Conservation (phyloP, 2,113 vertebrate species). For the Trichomycterus rosablanca region DNA sequence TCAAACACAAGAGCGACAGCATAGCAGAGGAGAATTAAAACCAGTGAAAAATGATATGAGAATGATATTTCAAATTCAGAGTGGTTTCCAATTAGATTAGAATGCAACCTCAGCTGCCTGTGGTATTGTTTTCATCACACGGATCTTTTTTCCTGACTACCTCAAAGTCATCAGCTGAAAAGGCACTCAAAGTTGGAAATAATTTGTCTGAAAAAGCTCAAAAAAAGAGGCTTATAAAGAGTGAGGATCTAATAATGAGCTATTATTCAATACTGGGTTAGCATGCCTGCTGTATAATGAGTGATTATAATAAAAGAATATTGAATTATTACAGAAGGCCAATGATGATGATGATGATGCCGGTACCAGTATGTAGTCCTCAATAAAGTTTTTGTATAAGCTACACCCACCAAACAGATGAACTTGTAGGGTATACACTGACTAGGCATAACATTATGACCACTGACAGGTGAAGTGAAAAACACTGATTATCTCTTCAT, state of each 20-base stretch:
- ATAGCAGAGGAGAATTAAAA: too few relatives aligned
- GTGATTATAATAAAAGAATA: not conserved
- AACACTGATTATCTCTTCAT: too few relatives aligned
- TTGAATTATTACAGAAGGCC: constrained; percentile 3
- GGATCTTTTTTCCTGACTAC: not conserved
- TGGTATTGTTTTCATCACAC: not conserved
- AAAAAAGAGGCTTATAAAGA: constrained; percentile 19
- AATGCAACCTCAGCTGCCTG: not conserved
- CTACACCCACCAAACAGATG: too few relatives aligned
- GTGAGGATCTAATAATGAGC: not conserved
- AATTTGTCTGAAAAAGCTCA: constrained; percentile 5
- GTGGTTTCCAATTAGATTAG: not conserved
- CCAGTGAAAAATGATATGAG: too few relatives aligned
- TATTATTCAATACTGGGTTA: constrained; percentile 17
- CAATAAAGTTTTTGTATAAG: too few relatives aligned
- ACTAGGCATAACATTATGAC: too few relatives aligned
- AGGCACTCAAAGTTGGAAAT: too few relatives aligned
- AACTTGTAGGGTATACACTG: too few relatives aligned
- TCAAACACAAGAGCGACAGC: too few relatives aligned
- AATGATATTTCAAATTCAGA: not conserved
- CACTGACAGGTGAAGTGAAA: too few relatives aligned
- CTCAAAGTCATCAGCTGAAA: not conserved
- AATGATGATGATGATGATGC: constrained; percentile 8
- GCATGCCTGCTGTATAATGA: constrained; percentile 12
- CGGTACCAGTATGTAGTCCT: not conserved